Percentiles rank a stretch among this genome's conserved stretches.
phyloP scores from a whole-genome alignment of 2,113 vertebrate species.

The Anhinga anhinga region DNA sequence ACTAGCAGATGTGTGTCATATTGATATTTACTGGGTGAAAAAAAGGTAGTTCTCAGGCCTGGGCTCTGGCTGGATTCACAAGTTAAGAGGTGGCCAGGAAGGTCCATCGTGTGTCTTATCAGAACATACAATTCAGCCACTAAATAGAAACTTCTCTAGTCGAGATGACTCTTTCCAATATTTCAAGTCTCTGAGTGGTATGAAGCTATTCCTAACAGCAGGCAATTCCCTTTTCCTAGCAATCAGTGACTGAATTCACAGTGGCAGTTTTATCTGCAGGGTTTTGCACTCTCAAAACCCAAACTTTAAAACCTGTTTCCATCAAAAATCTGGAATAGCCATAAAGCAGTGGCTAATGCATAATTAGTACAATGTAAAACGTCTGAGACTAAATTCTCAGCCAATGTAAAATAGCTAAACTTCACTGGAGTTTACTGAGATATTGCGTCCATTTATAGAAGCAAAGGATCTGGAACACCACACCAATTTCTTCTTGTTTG shows the following conservation, averaged over 20 bases:
- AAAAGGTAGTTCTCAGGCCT: neutral
- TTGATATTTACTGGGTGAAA: neutral
- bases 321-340: neutral
- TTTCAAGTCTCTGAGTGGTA: neutral
- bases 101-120: rapidly evolving
- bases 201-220: neutral
- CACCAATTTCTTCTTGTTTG: neutral
- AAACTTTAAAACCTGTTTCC: neutral
- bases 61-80: neutral
- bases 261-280: neutral
- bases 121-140: neutral
- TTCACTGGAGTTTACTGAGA: neutral
- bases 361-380: neutral
- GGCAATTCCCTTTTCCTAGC: neutral
- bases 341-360: neutral
- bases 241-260: neutral
- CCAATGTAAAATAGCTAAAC: neutral
- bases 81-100: neutral
- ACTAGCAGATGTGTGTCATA: neutral
- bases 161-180: neutral
- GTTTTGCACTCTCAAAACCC: neutral
- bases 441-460: neutral
- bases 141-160: neutral
- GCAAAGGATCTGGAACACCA: conserved; percentile 7
- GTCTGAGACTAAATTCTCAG: neutral